Percentiles rank a stretch among this genome's conserved stretches.
These are phyloP conservation scores for Helleia helle DNA, from an alignment of 2,888 invertebrate genomes.

Conservation along the genomic window DNA sequence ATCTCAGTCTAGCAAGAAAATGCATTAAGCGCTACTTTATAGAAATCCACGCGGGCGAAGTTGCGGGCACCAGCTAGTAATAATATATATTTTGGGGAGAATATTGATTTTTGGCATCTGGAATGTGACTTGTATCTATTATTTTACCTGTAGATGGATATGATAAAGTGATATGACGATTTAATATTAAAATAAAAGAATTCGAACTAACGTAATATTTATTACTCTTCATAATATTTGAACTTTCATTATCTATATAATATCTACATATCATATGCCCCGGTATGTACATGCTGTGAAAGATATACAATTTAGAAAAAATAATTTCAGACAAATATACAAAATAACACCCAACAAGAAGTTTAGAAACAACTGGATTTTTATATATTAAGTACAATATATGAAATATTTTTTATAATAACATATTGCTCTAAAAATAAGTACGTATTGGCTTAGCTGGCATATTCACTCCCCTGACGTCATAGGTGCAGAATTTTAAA, in stretches of 20 bases:
- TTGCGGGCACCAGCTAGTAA: no score
- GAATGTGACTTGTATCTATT: no score
- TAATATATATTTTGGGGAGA: no score
- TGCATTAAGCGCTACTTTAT: no score
- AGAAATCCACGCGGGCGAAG: no score
- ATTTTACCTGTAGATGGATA: not conserved
- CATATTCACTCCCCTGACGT: not conserved
- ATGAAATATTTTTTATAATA: slow-evolving; percentile 27
- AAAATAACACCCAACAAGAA: slow-evolving; percentile 57
- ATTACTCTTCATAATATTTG: slow-evolving; percentile 68
- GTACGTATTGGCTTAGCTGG: slow-evolving; percentile 26
- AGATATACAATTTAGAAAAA: slow-evolving; percentile 38
- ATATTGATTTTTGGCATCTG: no score
- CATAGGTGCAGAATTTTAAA: slow-evolving; percentile 10
- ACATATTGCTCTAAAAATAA: slow-evolving; percentile 29
- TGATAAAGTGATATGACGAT: slow-evolving; percentile 10
- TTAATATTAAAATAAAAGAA: slow-evolving; percentile 26
- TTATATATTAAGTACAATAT: slow-evolving; percentile 54
- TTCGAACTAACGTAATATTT: slow-evolving; percentile 69
- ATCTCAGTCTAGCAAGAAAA: no score
- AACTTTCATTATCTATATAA: slow-evolving; percentile 64
- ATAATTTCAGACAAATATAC: slow-evolving; percentile 62
- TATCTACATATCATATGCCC: slow-evolving; percentile 61
- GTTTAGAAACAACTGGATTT: slow-evolving; percentile 45
- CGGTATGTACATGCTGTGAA: slow-evolving; percentile 56